A percentile compares a stretch with the other conserved stretches of the same genome.
Evolutionary conservation across 2,113 vertebrate species (phyloP).

Genomic region (Steatornis caripensis): DNA sequence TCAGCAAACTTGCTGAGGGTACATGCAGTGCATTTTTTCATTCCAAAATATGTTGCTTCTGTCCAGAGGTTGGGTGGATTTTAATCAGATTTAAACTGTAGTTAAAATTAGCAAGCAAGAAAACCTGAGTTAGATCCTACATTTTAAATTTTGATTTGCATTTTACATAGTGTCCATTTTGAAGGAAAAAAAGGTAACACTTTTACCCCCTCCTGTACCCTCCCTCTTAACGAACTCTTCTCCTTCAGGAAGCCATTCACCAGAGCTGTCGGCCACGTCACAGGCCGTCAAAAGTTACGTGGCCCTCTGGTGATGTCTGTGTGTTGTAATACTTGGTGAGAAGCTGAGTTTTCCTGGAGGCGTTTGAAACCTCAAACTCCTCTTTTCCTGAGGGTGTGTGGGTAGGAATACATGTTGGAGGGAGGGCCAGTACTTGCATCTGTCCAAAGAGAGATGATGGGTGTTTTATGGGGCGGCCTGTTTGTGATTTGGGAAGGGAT

Average conservation of each 20-base stretch:
- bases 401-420: not conserved
- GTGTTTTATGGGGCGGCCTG: not conserved
- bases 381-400: not conserved
- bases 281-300: not conserved
- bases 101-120: not conserved
- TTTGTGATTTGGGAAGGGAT: not conserved
- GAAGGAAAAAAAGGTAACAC: not conserved
- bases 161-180: not conserved
- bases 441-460: not conserved
- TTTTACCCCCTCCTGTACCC: accelerated
- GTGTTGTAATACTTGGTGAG: not conserved
- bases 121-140: not conserved
- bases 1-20: too few relatives aligned
- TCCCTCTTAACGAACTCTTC: not conserved
- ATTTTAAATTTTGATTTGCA: not conserved
- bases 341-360: not conserved
- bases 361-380: not conserved
- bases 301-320: not conserved
- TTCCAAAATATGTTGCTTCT: not conserved
- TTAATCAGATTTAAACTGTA: not conserved
- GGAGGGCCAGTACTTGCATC: not conserved
- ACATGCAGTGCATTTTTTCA: not conserved
- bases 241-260: not conserved
- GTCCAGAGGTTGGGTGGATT: not conserved
- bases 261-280: not conserved